Base-by-base conservation (phyloP, 1,140 invertebrate genomes). In the Odontomachus brunneus region DNA sequence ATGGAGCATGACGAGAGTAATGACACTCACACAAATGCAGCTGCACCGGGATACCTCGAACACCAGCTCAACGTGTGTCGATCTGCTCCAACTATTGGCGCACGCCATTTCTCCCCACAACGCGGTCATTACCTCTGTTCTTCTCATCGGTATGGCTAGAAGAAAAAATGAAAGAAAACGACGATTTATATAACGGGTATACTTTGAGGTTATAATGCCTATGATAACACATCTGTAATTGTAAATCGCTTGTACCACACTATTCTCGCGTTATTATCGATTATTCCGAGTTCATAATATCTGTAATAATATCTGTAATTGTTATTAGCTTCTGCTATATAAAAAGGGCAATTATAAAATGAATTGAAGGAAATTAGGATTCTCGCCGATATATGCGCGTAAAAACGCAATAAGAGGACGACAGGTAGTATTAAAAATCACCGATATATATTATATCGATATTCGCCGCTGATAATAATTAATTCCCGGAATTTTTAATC, bases 1-100 rank as follows among this genome's bases (percentile, higher is more conserved):
- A 87, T 90, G 86, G 85, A 89, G 91, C 91, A 90, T 91, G 90
- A 92, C 89, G 90, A 91, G 91, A 92, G 91, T 93, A 92, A 93
- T 93, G 91, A 91, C 89, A 92, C 91, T 83, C 83, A 89, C 84
- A 91, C 91, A 89, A 44, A 74, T 22, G 72, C 66, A 19, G 9
- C 76, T 26, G 49, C 48, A 33, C 24, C 80, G 65, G 24, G 82
- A 29, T 60, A 74, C 44, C 49, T 67, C 67, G 38, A 44, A 7
- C n/a, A 76, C 65, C 33, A 26, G 57, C 48, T 55, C 12, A 44
- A 11, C 12, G 26, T 63, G 60, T 62, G 19, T 53, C 53, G 60
- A 66, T 88, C 44, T 59, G 38, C 57, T 53, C 55, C 24, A 65
- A 53, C 38, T 86, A 69, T 74, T 49, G 24, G 17, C 38, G 12